These are phyloP conservation scores for Bergia puertoricense DNA, from an alignment of 92 coral and sea anemone genomes.

Conservation along the genomic window DNA sequence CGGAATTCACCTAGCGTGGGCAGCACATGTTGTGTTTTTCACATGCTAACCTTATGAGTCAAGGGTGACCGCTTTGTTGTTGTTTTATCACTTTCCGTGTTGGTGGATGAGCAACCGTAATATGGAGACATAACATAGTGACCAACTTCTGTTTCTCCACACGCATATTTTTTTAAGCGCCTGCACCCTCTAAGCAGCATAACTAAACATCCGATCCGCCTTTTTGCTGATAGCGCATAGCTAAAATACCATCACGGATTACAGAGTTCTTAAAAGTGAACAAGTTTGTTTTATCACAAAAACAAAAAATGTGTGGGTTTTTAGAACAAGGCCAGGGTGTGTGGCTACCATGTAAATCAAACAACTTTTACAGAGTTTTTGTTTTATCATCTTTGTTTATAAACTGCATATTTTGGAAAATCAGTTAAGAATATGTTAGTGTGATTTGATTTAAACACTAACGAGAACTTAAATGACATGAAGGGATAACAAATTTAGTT, in stretches of 20 bases:
- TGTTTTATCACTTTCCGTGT: neutral
- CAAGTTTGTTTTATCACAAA: neutral
- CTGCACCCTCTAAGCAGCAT: neutral
- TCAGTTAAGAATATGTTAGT: neutral
- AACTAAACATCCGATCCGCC: slow-evolving; percentile 26
- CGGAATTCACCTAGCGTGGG: too few relatives aligned
- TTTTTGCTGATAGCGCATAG: slow-evolving; percentile 1
- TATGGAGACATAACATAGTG: neutral
- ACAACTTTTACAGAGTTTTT: neutral
- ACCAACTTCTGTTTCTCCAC: neutral
- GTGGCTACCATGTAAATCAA: neutral
- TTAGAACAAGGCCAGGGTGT: too few relatives aligned
- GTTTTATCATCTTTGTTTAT: neutral
- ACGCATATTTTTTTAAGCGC: neutral
- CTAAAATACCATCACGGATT: slow-evolving; percentile 32
- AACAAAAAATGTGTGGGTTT: too few relatives aligned
- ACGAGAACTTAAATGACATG: too few relatives aligned
- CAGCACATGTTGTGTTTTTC: too few relatives aligned
- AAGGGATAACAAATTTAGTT: too few relatives aligned
- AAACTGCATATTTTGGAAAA: neutral
- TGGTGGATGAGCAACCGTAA: neutral
- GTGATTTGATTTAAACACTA: too few relatives aligned
- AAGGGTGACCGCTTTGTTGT: neutral
- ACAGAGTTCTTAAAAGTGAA: neutral
- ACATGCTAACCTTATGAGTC: neutral